Conservation (phyloP, 2,888 invertebrate genomes). For the Acanthopleura granulata region DNA sequence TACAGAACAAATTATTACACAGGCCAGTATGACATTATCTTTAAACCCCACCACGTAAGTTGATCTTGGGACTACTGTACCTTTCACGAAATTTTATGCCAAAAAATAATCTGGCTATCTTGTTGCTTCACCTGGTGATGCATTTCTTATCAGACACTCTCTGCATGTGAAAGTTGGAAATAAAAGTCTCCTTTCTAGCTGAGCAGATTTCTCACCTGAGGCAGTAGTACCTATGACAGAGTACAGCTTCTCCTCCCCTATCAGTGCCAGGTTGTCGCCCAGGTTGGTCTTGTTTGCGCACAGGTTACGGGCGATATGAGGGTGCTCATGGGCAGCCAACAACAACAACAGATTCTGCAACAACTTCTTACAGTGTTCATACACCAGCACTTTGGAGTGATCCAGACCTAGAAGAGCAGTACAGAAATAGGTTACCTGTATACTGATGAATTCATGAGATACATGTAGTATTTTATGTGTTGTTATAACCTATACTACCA, state of each 20-base stretch:
- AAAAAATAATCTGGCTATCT: too few relatives aligned
- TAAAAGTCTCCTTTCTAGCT: background rate
- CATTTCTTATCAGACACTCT: too few relatives aligned
- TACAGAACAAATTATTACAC: too few relatives aligned
- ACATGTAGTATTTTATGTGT: too few relatives aligned
- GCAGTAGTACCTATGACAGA: constrained; percentile 24
- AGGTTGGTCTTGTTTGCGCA: constrained; percentile 53
- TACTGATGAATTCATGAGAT: too few relatives aligned
- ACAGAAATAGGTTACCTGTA: background rate
- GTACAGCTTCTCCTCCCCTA: constrained; percentile 57
- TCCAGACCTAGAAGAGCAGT: constrained; percentile 79
- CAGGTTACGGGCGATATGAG: constrained; percentile 74
- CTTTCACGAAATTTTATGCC: too few relatives aligned
- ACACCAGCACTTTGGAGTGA: constrained; percentile 86
- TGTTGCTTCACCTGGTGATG: too few relatives aligned
- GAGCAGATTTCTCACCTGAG: background rate
- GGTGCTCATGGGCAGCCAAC: constrained; percentile 56
- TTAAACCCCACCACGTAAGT: too few relatives aligned
- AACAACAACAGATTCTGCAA: constrained; percentile 88
- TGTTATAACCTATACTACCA: too few relatives aligned
- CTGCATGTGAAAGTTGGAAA: too few relatives aligned
- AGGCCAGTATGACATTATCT: too few relatives aligned
- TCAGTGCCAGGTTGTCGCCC: constrained; percentile 53
- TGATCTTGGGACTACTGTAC: too few relatives aligned
- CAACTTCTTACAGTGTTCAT: constrained; percentile 94